These are phyloP conservation scores for Simalia tracyae DNA, from an alignment of 2,797 vertebrate species.

Conservation along the genomic window DNA sequence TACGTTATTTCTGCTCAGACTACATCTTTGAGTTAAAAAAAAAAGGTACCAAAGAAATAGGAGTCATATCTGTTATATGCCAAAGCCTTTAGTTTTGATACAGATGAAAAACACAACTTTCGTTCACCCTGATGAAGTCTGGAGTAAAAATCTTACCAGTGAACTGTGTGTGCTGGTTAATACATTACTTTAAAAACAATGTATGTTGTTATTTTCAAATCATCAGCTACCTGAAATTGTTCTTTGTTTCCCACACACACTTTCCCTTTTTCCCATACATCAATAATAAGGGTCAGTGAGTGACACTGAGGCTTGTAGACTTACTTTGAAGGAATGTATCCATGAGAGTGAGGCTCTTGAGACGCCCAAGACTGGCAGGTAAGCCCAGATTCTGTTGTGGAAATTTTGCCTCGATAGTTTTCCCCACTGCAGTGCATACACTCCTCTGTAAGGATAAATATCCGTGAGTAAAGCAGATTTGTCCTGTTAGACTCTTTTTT, in stretches of 20 bases:
- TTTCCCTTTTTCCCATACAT: background rate
- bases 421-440: slow-evolving; percentile 94
- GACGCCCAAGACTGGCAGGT: slow-evolving; percentile 89
- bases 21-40: background rate
- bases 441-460: slow-evolving; percentile 75
- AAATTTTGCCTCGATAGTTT: slow-evolving; percentile 84
- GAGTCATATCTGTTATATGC: background rate
- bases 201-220: background rate
- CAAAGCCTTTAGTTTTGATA: background rate
- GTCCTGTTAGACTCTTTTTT: background rate
- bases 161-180: background rate
- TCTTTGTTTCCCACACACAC: background rate
- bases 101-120: background rate
- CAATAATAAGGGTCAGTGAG: rapidly evolving
- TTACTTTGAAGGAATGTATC: slow-evolving; percentile 87
- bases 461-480: background rate
- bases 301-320: slow-evolving; percentile 23
- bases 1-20: background rate
- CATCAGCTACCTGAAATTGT: background rate
- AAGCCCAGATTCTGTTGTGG: slow-evolving; percentile 78
- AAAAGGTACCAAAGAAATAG: background rate
- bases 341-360: slow-evolving; percentile 87
- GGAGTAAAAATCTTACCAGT: background rate
- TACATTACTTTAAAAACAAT: background rate
- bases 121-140: background rate